phyloP scores from a whole-genome alignment of 1,140 invertebrate genomes.

The Drosophila aff. region DNA sequence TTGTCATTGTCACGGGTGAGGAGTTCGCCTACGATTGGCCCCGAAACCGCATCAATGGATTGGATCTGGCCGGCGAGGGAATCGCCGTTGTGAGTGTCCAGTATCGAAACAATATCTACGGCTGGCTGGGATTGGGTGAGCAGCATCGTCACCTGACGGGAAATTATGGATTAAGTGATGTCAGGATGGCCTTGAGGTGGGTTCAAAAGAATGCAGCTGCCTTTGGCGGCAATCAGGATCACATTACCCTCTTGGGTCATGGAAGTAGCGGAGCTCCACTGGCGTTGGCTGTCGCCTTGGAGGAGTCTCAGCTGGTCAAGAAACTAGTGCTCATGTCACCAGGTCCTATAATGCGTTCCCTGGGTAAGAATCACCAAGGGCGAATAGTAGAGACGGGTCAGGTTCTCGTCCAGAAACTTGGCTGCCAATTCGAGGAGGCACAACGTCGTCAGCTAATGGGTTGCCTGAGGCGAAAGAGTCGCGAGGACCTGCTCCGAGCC shows the following conservation, averaged over 20 bases:
- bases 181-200: slow-evolving; percentile 90
- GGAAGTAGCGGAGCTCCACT: slow-evolving; percentile 70
- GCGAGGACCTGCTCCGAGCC: slow-evolving; percentile 86
- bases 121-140: slow-evolving; percentile 89
- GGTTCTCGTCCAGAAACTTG: slow-evolving; percentile 86
- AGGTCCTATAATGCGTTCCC: slow-evolving; percentile 86
- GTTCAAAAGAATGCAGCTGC: slow-evolving; percentile 89
- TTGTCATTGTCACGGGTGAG: slow-evolving; percentile 88
- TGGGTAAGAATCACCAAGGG: slow-evolving; percentile 73
- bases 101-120: slow-evolving; percentile 88
- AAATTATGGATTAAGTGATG: slow-evolving; percentile 90
- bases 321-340: slow-evolving; percentile 89
- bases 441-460: slow-evolving; percentile 65
- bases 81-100: slow-evolving; percentile 88
- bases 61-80: slow-evolving; percentile 89
- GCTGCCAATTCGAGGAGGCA: slow-evolving; percentile 85
- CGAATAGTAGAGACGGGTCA: slow-evolving; percentile 86
- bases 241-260: slow-evolving; percentile 90
- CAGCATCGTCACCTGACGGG: slow-evolving; percentile 87
- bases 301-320: slow-evolving; percentile 14
- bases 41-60: slow-evolving; percentile 86
- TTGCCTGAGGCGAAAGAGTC: slow-evolving; percentile 88
- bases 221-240: slow-evolving; percentile 90
- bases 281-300: slow-evolving; percentile 39
- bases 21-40: slow-evolving; percentile 85